Evolutionary conservation across 2,113 vertebrate species (phyloP).

Genomic region (Paramormyrops kingsleyae): DNA sequence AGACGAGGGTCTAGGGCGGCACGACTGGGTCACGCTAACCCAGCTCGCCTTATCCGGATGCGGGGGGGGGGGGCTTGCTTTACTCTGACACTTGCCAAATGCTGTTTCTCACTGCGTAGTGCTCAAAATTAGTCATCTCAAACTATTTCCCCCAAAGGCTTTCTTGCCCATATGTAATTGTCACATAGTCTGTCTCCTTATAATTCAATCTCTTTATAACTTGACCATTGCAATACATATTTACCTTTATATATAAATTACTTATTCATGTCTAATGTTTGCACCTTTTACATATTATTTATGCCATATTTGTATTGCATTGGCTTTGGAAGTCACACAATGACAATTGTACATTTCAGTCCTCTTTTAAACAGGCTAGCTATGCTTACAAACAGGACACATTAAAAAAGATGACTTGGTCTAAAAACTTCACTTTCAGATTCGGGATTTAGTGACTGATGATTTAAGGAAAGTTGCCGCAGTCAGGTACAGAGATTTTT

Average conservation of each 20-base stretch:
- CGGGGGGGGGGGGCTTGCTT: neutral
- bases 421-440: neutral
- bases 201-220: neutral
- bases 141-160: neutral
- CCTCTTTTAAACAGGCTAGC: neutral
- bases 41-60: neutral
- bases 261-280: neutral
- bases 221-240: neutral
- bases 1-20: slow-evolving; percentile 6
- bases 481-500: neutral
- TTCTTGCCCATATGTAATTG: neutral
- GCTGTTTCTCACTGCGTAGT: neutral
- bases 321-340: neutral
- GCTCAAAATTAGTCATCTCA: neutral
- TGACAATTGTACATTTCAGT: neutral
- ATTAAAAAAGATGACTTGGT: neutral
- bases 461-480: neutral
- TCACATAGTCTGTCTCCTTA: neutral
- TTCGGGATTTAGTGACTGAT: neutral
- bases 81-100: neutral
- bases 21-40: slow-evolving; percentile 32
- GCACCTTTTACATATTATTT: neutral
- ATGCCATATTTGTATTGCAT: neutral
- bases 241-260: neutral
- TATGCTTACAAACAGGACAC: neutral